These are phyloP conservation scores for Rousettus leschenaultii DNA, from an alignment of 2,113 vertebrate genomes.

Conservation along the genomic window DNA sequence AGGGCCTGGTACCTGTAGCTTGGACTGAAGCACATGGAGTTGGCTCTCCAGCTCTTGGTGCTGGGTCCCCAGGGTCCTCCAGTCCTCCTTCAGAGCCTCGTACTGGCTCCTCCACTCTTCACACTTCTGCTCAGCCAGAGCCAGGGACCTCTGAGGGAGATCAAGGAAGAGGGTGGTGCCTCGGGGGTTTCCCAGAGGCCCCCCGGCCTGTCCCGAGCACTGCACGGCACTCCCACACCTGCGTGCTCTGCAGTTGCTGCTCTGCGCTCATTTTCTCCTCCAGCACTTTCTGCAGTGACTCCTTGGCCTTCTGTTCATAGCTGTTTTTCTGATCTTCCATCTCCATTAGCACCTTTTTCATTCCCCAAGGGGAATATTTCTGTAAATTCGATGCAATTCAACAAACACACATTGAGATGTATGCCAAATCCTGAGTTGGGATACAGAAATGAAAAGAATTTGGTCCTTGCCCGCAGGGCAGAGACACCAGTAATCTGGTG, in stretches of 20 bases:
- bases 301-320: conserved; percentile 90
- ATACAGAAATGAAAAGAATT: not conserved
- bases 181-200: not conserved
- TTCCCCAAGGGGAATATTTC: conserved; percentile 84
- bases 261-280: conserved; percentile 88
- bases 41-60: conserved; percentile 82
- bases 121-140: conserved; percentile 80
- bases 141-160: conserved; percentile 84
- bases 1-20: conserved; percentile 87
- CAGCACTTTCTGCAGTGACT: conserved; percentile 88
- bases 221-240: conserved; percentile 79
- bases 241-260: conserved; percentile 84
- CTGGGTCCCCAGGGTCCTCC: conserved; percentile 75
- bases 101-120: conserved; percentile 86
- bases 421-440: not conserved
- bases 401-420: not conserved
- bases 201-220: not conserved
- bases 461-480: not conserved
- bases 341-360: conserved; percentile 89
- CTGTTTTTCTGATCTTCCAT: conserved; percentile 93
- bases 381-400: conserved; percentile 62
- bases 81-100: conserved; percentile 80
- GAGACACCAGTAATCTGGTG: not conserved
- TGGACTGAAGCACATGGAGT: conserved; percentile 84
- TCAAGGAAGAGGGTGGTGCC: not conserved